Evolutionary conservation across 2,888 invertebrate species (phyloP).

Genomic region (Oxystoma pomonae): DNA sequence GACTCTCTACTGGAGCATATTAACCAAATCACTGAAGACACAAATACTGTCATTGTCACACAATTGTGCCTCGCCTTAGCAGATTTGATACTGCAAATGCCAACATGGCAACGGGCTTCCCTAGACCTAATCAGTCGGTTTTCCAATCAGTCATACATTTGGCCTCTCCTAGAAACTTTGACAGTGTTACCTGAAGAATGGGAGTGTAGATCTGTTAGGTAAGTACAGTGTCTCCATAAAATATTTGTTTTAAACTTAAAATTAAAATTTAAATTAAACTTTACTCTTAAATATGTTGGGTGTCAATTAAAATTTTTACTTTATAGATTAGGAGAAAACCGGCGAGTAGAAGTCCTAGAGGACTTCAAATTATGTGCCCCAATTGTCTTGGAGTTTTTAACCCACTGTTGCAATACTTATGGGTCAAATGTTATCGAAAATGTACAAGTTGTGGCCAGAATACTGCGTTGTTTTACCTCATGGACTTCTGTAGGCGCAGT

Average conservation of each 20-base stretch:
- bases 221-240: no score
- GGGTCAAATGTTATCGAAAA: constrained; percentile 63
- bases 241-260: no score
- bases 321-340: constrained; percentile 76
- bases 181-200: constrained; percentile 96
- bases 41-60: constrained; percentile 81
- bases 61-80: constrained; percentile 91
- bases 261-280: no score
- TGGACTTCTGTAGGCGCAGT: constrained; percentile 87
- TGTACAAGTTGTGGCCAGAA: constrained; percentile 64
- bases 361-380: constrained; percentile 75
- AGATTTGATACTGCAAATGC: constrained; percentile 91
- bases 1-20: constrained; percentile 90
- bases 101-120: constrained; percentile 86
- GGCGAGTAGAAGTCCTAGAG: constrained; percentile 77
- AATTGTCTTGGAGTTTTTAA: constrained; percentile 74
- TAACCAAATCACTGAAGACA: constrained; percentile 69
- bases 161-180: constrained; percentile 86
- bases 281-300: constrained; percentile 23
- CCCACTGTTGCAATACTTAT: constrained; percentile 66
- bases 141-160: constrained; percentile 61
- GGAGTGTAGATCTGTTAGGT: constrained; percentile 68
- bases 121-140: constrained; percentile 78
- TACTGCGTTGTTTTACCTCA: constrained; percentile 83
- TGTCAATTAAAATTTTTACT: background rate